Conservation (phyloP, 2,113 vertebrate species). For the Dasyurus viverrinus region DNA sequence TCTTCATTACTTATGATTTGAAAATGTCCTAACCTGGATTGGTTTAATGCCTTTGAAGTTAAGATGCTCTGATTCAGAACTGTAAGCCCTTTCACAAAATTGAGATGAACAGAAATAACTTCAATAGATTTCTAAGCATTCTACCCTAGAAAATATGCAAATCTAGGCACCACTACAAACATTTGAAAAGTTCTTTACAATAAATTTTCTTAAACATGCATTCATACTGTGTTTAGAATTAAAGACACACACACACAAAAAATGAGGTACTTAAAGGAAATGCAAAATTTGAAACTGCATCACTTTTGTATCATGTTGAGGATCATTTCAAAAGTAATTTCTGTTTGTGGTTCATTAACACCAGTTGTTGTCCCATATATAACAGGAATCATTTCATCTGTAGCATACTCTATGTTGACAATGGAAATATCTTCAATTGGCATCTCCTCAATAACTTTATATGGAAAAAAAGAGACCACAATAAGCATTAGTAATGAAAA, state of each 20-base stretch:
- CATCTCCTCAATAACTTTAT: background rate
- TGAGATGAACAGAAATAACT: background rate
- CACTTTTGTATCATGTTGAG: conserved; percentile 62
- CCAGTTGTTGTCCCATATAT: background rate
- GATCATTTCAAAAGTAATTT: conserved; percentile 56
- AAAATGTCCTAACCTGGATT: background rate
- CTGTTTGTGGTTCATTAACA: background rate
- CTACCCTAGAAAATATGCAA: background rate
- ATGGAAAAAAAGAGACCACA: conserved; percentile 1
- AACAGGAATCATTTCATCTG: background rate
- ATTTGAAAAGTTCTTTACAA: background rate
- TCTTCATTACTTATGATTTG: background rate
- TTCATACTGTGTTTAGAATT: background rate
- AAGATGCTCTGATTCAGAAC: background rate
- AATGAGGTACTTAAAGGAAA: rapidly evolving
- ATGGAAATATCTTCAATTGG: background rate
- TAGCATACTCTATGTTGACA: background rate
- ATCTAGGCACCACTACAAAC: background rate
- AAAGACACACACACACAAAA: background rate
- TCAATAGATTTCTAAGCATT: background rate
- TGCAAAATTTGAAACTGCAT: rapidly evolving
- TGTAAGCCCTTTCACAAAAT: background rate
- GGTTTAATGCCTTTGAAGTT: conserved; percentile 7
- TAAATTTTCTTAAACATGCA: background rate
- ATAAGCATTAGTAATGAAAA: conserved; percentile 31